Base-by-base conservation (phyloP, 2,888 invertebrate species). In the Eudemis profundana region DNA sequence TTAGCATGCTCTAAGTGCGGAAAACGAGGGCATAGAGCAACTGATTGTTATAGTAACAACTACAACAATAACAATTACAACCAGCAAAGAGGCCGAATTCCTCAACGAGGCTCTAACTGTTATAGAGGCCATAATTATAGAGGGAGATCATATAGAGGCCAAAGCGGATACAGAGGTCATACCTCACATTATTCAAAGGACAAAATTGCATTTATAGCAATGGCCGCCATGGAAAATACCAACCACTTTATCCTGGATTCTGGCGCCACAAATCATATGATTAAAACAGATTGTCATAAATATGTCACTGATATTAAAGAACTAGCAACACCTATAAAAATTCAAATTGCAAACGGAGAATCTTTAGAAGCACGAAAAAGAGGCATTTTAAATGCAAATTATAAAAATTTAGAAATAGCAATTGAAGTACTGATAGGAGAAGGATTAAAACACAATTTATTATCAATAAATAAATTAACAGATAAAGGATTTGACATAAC, bases 291-390 rank as follows among this genome's bases (percentile, higher is more conserved):
- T 40, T 40, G 23, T 15, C n/a, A 40, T 10, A 53, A 53, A 40
- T 53, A 40, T 21, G 38, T 53, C 5, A 53, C 23, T 3, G 3
- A 53, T 14, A 15, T 40, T 4, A 38, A 3, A 53, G 8, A 53
- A 14, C 14, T 53, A n/a, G 3, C 53, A 53, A 40, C 36, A 40
- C 53, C 53, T 40, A 36, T 46, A n/a, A 46, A 46, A 44, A 44
- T 44, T 2, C 15, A 44, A 19, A 44, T 50, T n/a, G 38, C 38
- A 12, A 50, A 50, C 33, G 50, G 50, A 1, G 17, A 50, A n/a
- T 2, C 4, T 15, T 12, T 50, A 10, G 33, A 17, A 33, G 33
- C 50, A 4, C 15, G 50, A 50, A 50, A 17, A 33, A 49, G 29
- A 49, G 49, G 49, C 7, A 49, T 15, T 5, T n/a, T 49, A 29